Percentiles rank a stretch among this genome's conserved stretches.
Evolutionary conservation across 2,797 vertebrate species (phyloP).

Genomic region (Sebastolobus alascanus): DNA sequence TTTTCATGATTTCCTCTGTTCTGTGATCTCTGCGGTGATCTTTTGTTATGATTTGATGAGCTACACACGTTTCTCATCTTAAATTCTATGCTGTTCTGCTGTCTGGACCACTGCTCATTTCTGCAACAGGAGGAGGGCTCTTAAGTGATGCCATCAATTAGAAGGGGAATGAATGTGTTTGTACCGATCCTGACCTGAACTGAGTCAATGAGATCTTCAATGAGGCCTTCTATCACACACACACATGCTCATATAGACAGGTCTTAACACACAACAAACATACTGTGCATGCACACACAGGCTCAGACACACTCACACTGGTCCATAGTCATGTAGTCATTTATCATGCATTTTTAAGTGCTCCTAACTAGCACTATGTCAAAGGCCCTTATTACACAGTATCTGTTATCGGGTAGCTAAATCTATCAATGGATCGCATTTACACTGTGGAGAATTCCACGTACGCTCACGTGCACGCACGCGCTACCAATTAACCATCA

Average conservation of each 20-base stretch:
- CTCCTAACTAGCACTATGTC: conserved; percentile 42
- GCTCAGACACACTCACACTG: background rate
- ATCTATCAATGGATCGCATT: conserved; percentile 63
- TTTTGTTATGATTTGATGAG: conserved; percentile 16
- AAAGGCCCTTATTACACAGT: conserved; percentile 37
- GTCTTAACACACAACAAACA: conserved; percentile 7
- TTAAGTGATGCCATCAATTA: conserved; percentile 62
- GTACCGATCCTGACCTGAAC: conserved; percentile 42
- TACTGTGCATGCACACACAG: background rate
- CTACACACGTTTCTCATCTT: background rate
- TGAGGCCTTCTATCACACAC: conserved; percentile 60
- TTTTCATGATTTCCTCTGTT: conserved; percentile 5
- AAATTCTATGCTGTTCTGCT: conserved; percentile 5
- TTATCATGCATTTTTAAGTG: conserved; percentile 32
- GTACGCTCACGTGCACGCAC: conserved; percentile 19
- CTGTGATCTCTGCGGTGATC: background rate
- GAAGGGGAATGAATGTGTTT: conserved; percentile 58
- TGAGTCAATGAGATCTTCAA: conserved; percentile 68
- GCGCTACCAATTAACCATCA: conserved; percentile 69
- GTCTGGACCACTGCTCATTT: background rate
- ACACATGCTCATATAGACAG: background rate
- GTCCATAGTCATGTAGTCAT: background rate
- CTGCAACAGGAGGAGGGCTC: background rate
- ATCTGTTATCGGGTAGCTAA: conserved; percentile 45
- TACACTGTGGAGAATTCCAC: conserved; percentile 39